Base-by-base conservation (phyloP, 2,888 invertebrate genomes). In the Protodeltote pygarga region DNA sequence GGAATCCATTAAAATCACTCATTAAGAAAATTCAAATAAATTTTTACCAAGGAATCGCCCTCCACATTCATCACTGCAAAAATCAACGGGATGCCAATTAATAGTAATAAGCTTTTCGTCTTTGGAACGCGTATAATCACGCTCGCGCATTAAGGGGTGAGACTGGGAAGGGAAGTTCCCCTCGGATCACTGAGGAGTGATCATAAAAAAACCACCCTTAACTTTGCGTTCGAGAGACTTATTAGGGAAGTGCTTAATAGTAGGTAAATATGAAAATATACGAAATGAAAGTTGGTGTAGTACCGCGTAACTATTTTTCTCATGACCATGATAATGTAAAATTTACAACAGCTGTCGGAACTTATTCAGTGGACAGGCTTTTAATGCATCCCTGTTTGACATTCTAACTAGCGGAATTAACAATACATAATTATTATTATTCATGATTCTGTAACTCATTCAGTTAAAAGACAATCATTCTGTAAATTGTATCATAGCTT, bases 91-190 rank as follows among this genome's bases (percentile, higher is more conserved):
- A 54, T 46, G 55, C 57, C 68, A 69, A 69, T 69, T 71, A 69
- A 60, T 67, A 33, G 50, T 67, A 67, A 69, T 69, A 71, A 67
- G 62, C 68, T 71, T 57, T 55, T 48, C 64, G 55, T 62, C 59
- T 69, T 69, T 65, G 61, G 49, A 59, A 55, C 63, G 65, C 61
- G 55, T 65, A 65, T 71, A 67, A 71, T 70, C 57, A 66, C 71
- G 65, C 65, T 51, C 27, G 27, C 50, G 57, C 54, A 62, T 55
- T 70, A 64, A 47, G 57, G 68, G 62, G 45, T 44, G 49, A 41
- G 31, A 37, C 25, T 24, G 48, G 50, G 48, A 55, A 62, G 62
- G 49, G 34, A 38, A 5, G 11, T 28, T 47, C 71, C 69, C 63
- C 29, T 28, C 24, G 46, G 49, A 57, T 63, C 68, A 65, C 55